A percentile compares a stretch with the other conserved stretches of the same genome.
Evolutionary conservation across 2,113 vertebrate genomes (phyloP).

Genomic region (Coreoperca whiteheadi): DNA sequence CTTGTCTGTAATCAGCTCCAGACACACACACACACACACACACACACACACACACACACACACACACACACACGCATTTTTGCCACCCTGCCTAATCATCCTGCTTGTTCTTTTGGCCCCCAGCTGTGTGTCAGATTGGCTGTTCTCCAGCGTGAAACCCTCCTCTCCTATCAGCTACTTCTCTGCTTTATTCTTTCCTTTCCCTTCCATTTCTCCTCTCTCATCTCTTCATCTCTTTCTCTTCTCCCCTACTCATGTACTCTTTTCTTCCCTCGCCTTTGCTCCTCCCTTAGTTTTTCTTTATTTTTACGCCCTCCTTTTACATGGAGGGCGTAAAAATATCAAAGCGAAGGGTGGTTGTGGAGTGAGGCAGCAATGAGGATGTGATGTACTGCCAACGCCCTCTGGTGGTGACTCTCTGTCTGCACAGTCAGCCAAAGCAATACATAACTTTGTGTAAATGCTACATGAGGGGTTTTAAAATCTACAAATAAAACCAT

Average conservation of each 20-base stretch:
- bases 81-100: conserved; percentile 64
- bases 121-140: conserved; percentile 58
- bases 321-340: conserved; percentile 7
- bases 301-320: not conserved
- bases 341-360: not conserved
- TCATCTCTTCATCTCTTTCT: not conserved
- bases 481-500: not conserved
- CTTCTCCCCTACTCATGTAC: not conserved
- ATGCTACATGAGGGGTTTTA: not conserved
- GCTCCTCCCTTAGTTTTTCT: too few species aligned
- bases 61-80: conserved; percentile 12
- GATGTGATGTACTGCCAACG: not conserved
- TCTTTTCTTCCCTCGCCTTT: not conserved
- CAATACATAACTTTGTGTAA: not conserved
- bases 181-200: not conserved
- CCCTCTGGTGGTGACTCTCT: conserved; percentile 54
- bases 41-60: conserved; percentile 6
- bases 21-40: conserved; percentile 21
- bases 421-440: conserved; percentile 12
- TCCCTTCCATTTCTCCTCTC: not conserved
- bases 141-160: conserved; percentile 43
- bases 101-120: conserved; percentile 60
- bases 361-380: not conserved
- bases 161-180: conserved; percentile 8
- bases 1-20: not conserved